Base-by-base conservation (phyloP, 35 echinoderm and acorn worm species). In the Lytechinus pictus region DNA sequence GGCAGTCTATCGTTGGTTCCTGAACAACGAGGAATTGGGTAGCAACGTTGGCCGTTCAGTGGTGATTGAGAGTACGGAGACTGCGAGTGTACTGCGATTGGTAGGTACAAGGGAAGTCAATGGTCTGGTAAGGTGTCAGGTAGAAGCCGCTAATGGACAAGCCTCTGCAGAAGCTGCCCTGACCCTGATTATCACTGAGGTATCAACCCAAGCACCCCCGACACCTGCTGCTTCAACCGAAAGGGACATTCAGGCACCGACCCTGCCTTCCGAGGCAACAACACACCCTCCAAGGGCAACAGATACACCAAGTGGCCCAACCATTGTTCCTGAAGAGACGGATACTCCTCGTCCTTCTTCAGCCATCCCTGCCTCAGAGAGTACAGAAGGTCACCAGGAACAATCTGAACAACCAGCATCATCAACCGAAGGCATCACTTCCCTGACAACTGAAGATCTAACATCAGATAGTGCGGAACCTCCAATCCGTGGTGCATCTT, bases 1-100 rank as follows among this genome's bases (percentile, higher is more conserved):
- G 28, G 96, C 58, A 14, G 53, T 33, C 94, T 96, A 95, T 60
- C 94, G 57, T 29, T 96, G 96, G 96, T 94, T 96, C 51, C 33
- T 95, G 27, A 94, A 66, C 60, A 87, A 57, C 2, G 28, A 28
- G 7, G 96, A 96, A 27, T 56, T 91, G 54, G 54, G 72, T 8
- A 86, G 53, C 33, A 57, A 89, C 53, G 16, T 14, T n/a, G 87
- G 54, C 13, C 28, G 66, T 11, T 88, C 55, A n/a, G 86, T 94
- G 71, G 57, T 94, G 7, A 94, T 95, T 24, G 94, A 96, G 24
- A 57, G 53, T 28, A 89, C 44, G 5, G 27, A n/a, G 4, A 29
- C 56, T 1, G 89, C 86, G 27, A 95, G 54, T 44, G 89, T 95
- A 53, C 87, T 96, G 5, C 87, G 55, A 12, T 61, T 96, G 27